Percentiles rank a stretch among this genome's conserved stretches.
These are phyloP conservation scores for Tetanocera ferruginea DNA, from an alignment of 2,888 invertebrate genomes.

Conservation along the genomic window DNA sequence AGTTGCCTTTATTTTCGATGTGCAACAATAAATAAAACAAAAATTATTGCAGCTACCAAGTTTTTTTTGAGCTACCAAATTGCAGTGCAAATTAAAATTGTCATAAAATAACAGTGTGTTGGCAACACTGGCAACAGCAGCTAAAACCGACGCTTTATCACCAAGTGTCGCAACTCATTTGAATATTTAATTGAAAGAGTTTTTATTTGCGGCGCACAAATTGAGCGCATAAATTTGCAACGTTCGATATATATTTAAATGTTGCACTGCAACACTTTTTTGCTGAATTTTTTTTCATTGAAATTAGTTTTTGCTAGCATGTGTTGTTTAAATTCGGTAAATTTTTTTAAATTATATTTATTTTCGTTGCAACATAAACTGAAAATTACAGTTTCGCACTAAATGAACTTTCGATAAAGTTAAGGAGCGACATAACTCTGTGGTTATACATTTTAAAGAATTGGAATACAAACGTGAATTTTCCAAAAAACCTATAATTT, in stretches of 20 bases:
- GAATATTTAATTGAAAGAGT: constrained; percentile 65
- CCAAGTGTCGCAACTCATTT: constrained; percentile 62
- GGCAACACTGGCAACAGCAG: constrained; percentile 8
- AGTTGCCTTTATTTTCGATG: constrained; percentile 39
- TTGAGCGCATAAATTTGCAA: constrained; percentile 20
- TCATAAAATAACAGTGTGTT: constrained; percentile 56
- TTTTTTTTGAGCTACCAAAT: constrained; percentile 54
- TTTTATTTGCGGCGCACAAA: constrained; percentile 55
- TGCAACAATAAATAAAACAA: neutral
- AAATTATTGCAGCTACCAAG: neutral
- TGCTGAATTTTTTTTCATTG: too few relatives aligned
- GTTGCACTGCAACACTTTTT: neutral
- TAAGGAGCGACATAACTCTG: too few relatives aligned
- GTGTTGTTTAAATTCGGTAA: too few relatives aligned
- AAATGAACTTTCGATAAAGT: too few relatives aligned
- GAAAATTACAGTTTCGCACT: too few relatives aligned
- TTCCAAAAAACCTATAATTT: too few relatives aligned
- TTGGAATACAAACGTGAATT: too few relatives aligned
- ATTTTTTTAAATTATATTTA: too few relatives aligned
- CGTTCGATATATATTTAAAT: neutral
- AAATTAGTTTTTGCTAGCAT: too few relatives aligned
- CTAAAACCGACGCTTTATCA: constrained; percentile 26
- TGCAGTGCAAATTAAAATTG: constrained; percentile 60
- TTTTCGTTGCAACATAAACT: too few relatives aligned
- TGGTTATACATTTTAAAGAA: too few relatives aligned